Percentiles rank a stretch among this genome's conserved stretches.
These are phyloP conservation scores for Corvus moneduloides DNA, from an alignment of 2,113 vertebrate species.

Conservation along the genomic window DNA sequence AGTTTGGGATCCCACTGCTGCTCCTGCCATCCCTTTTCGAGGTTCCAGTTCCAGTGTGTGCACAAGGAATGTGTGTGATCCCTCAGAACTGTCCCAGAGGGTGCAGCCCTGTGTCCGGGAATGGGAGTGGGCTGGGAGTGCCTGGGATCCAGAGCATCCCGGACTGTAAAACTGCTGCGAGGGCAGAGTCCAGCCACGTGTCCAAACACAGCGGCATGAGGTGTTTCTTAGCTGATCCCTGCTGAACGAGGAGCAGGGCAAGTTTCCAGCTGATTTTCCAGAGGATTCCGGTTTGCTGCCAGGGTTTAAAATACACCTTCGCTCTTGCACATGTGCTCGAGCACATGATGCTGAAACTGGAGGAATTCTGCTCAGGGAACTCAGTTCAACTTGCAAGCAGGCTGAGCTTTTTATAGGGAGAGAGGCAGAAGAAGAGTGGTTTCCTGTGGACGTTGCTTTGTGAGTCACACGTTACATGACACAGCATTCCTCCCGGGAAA, in stretches of 20 bases:
- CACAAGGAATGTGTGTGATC: background rate
- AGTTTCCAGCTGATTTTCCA: background rate
- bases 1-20: background rate
- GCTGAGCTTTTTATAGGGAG: background rate
- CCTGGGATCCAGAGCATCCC: background rate
- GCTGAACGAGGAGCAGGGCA: background rate
- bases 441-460: background rate
- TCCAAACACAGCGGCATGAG: background rate
- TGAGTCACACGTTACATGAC: background rate
- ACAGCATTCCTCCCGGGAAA: conserved; percentile 10
- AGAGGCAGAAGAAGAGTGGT: background rate
- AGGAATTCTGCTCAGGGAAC: background rate
- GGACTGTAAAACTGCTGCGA: background rate
- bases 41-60: background rate
- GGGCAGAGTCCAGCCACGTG: background rate
- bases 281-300: background rate
- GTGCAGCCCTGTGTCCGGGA: background rate
- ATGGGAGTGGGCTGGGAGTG: background rate
- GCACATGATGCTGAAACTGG: background rate
- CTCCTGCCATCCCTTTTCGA: background rate
- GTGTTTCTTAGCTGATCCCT: background rate
- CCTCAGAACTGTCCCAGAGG: background rate
- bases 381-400: background rate
- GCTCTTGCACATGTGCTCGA: background rate
- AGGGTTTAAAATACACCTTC: background rate